Evolutionary conservation across 2,797 vertebrate species (phyloP).

Genomic region (Coregonus ussuriensis): DNA sequence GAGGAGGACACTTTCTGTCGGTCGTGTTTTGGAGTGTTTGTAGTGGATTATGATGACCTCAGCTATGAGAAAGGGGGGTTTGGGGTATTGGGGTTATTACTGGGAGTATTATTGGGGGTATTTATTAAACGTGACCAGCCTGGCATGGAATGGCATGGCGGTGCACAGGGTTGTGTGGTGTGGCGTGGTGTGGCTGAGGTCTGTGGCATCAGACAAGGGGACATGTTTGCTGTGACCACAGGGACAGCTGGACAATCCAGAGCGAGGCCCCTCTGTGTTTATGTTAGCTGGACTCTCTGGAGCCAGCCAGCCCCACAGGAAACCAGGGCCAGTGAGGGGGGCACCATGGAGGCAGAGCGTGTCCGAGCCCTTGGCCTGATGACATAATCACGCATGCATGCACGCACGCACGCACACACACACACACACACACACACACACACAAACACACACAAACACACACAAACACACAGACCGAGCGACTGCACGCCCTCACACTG

Average conservation of each 20-base stretch:
- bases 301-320: slow-evolving; percentile 29
- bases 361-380: slow-evolving; percentile 14
- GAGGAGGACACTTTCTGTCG: slow-evolving; percentile 6
- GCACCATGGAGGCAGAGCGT: slow-evolving; percentile 32
- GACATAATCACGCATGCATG: not conserved
- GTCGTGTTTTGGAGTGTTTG: not conserved
- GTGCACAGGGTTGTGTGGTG: not conserved
- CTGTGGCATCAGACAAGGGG: slow-evolving; percentile 18
- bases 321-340: slow-evolving; percentile 22
- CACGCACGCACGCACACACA: slow-evolving; percentile 20
- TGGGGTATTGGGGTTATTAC: not conserved
- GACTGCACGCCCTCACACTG: slow-evolving; percentile 21
- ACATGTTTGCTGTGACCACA: slow-evolving; percentile 19
- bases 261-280: slow-evolving; percentile 25
- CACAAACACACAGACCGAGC: slow-evolving; percentile 7
- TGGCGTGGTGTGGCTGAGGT: not conserved
- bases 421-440: not conserved
- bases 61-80: not conserved
- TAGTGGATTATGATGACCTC: not conserved
- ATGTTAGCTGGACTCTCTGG: slow-evolving; percentile 21
- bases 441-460: too few species aligned
- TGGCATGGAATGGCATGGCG: not conserved
- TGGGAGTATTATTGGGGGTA: not conserved
- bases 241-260: slow-evolving; percentile 30
- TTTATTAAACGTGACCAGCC: not conserved